Conservation (phyloP, 1,140 invertebrate genomes). For the Cecropterus lyciades region DNA sequence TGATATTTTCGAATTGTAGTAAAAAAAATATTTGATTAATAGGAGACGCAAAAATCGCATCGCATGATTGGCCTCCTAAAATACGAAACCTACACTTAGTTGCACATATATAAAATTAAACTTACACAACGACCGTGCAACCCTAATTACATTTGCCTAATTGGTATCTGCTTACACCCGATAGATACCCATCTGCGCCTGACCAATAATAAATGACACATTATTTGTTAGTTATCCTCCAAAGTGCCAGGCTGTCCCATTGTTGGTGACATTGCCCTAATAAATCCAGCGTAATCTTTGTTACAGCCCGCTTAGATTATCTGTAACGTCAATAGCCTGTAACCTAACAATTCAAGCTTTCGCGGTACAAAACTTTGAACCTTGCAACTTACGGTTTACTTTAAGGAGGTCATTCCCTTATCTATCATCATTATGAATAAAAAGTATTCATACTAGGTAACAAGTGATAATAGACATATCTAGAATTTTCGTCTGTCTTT, state of each 20-base stretch:
- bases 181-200: conserved; percentile 65
- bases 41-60: no score
- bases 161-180: conserved; percentile 64
- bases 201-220: conserved; percentile 61
- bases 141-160: conserved; percentile 61
- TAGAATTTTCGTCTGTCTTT: no score
- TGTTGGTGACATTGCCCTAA: conserved; percentile 47
- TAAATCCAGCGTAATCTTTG: conserved; percentile 36
- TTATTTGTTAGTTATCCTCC: conserved; percentile 64
- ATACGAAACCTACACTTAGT: no score
- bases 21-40: no score
- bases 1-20: no score
- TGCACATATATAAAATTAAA: no score
- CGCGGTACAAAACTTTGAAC: conserved; percentile 22
- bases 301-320: conserved; percentile 34
- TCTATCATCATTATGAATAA: neutral
- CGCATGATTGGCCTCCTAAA: no score
- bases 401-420: no score
- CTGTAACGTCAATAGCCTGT: conserved; percentile 32
- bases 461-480: no score
- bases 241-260: conserved; percentile 58
- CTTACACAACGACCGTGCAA: conserved; percentile 22
- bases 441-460: no score
- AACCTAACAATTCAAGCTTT: conserved; percentile 33
- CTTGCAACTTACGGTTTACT: neutral